A percentile compares a stretch with the other conserved stretches of the same genome.
These are phyloP conservation scores for Botia almorhae DNA, from an alignment of 2,797 vertebrate species.

Conservation along the genomic window DNA sequence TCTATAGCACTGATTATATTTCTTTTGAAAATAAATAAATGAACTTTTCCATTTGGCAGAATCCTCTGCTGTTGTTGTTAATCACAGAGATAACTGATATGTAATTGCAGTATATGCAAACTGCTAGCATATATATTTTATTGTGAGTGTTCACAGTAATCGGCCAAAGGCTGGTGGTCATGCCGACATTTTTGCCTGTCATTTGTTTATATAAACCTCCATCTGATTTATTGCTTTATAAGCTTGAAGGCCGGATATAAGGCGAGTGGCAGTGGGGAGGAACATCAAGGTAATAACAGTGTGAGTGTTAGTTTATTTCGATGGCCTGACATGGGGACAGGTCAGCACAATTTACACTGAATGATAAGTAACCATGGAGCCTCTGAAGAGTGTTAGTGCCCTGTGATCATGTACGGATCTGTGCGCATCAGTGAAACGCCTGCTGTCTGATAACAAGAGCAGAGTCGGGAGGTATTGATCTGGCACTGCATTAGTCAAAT, in stretches of 20 bases:
- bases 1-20: not conserved
- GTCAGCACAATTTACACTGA: conserved; percentile 29
- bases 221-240: conserved; percentile 25
- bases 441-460: conserved; percentile 68
- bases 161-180: not conserved
- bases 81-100: not conserved
- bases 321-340: conserved; percentile 3
- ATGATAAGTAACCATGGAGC: conserved; percentile 69
- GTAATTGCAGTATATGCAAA: not conserved
- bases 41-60: not conserved
- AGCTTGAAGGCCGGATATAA: conserved; percentile 42
- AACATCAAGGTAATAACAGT: conserved; percentile 23
- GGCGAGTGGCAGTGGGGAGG: not conserved
- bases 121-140: not conserved
- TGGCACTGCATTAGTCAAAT: conserved; percentile 60
- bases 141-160: not conserved
- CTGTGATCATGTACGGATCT: conserved; percentile 63
- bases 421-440: conserved; percentile 72
- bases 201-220: conserved; percentile 15
- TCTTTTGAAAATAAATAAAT: not conserved
- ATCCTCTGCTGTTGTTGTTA: not conserved
- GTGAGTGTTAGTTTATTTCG: conserved; percentile 33
- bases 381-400: conserved; percentile 63
- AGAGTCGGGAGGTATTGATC: conserved; percentile 67
- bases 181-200: not conserved